Evolutionary conservation across 2,888 invertebrate species (phyloP).

Genomic region (Ophraella communa): DNA sequence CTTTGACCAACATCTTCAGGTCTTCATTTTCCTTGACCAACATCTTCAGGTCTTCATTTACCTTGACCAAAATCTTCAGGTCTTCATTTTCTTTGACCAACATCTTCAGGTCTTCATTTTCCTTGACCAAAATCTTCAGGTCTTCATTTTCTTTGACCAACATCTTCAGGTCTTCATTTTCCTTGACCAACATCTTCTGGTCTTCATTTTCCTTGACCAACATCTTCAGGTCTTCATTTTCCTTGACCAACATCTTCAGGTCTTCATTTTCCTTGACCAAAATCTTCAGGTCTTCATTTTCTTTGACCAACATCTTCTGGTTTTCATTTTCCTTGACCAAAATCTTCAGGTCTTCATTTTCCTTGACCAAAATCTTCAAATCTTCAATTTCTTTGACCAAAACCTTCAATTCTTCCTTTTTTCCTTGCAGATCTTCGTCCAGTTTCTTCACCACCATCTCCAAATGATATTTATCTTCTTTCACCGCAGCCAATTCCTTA

Average conservation of each 20-base stretch:
- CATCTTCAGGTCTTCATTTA: constrained; percentile 11
- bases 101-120: constrained; percentile 44
- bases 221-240: neutral
- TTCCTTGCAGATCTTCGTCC: constrained; percentile 33
- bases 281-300: constrained; percentile 28
- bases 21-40: constrained; percentile 13
- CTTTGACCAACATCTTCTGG: constrained; percentile 2
- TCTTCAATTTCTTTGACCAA: neutral
- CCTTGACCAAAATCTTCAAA: neutral
- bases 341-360: neutral
- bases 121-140: constrained; percentile 29
- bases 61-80: neutral
- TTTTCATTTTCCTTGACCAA: neutral
- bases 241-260: constrained; percentile 28
- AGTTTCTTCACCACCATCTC: constrained; percentile 40
- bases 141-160: constrained; percentile 29
- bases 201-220: no score
- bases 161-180: no score
- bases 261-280: constrained; percentile 38
- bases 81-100: constrained; percentile 29
- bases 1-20: no score
- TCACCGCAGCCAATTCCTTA: constrained; percentile 46
- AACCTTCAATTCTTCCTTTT: constrained; percentile 23
- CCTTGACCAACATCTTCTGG: no score
- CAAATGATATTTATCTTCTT: constrained; percentile 44